Evolutionary conservation across 1,140 invertebrate species (phyloP).

Genomic region (Heliconius hermathena): DNA sequence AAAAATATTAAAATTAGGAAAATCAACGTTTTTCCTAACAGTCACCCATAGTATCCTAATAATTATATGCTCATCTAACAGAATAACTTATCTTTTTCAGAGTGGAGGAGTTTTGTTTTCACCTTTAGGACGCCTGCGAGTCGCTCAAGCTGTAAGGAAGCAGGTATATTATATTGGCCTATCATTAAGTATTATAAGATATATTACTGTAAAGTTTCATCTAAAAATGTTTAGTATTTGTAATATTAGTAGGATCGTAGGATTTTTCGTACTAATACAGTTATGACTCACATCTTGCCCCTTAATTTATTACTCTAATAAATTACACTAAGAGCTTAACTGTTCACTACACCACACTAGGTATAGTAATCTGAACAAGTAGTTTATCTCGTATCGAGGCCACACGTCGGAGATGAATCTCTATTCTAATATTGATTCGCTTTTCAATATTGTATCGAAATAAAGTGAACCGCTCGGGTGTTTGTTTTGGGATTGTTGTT

Average conservation of each 20-base stretch:
- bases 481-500: not conserved
- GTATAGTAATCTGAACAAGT: not conserved
- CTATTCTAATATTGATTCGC: not conserved
- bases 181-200: too few relatives aligned
- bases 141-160: constrained; percentile 79
- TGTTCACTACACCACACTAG: not conserved
- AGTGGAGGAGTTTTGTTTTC: constrained; percentile 81
- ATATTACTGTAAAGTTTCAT: too few relatives aligned
- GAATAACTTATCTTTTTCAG: constrained; percentile 52
- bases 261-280: too few relatives aligned
- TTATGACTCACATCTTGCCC: too few relatives aligned
- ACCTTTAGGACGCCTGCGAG: constrained; percentile 75
- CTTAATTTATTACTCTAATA: too few relatives aligned
- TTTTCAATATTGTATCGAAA: not conserved
- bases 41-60: too few relatives aligned
- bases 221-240: too few relatives aligned
- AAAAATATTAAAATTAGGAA: too few relatives aligned
- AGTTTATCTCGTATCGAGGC: constrained; percentile 1
- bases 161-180: constrained; percentile 54
- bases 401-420: constrained; percentile 12
- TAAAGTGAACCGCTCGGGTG: not conserved
- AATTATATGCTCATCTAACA: not conserved
- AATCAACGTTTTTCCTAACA: too few relatives aligned
- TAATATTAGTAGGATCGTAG: too few relatives aligned
- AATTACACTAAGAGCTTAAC: not conserved